Conservation (phyloP, 2,888 invertebrate genomes). For the Aelia acuminata region DNA sequence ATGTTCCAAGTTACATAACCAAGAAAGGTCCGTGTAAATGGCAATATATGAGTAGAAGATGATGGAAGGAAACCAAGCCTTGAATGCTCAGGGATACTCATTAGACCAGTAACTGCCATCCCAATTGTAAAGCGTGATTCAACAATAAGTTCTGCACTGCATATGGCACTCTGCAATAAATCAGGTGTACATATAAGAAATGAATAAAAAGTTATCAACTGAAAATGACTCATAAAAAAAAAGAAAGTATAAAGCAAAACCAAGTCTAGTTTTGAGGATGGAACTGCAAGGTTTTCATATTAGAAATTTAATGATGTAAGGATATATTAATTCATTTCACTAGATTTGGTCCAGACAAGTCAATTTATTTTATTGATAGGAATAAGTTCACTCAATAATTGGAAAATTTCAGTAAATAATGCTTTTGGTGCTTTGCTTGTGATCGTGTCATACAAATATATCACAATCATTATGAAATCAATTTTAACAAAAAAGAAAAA, state of each 20-base stretch:
- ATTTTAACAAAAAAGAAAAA: too few relatives aligned
- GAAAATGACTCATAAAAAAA: background rate
- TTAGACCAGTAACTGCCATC: constrained; percentile 82
- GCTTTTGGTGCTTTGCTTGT: too few relatives aligned
- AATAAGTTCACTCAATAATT: too few relatives aligned
- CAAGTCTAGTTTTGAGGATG: background rate
- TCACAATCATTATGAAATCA: too few relatives aligned
- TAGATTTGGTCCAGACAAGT: too few relatives aligned
- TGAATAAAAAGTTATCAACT: constrained; percentile 52
- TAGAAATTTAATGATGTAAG: background rate
- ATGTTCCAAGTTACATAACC: constrained; percentile 78
- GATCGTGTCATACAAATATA: too few relatives aligned
- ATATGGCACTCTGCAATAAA: constrained; percentile 79
- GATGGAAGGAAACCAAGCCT: constrained; percentile 72
- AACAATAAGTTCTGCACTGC: constrained; percentile 82
- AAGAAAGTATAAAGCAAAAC: too few relatives aligned
- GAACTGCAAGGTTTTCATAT: background rate
- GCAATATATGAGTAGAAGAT: constrained; percentile 70
- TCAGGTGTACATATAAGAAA: background rate
- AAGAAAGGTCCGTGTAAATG: constrained; percentile 71
- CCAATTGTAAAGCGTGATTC: constrained; percentile 85
- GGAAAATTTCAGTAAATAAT: too few relatives aligned
- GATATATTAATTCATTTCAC: too few relatives aligned
- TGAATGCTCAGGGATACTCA: constrained; percentile 75
- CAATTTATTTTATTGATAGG: too few relatives aligned